A percentile compares a stretch with the other conserved stretches of the same genome.
These are phyloP conservation scores for Dinomys branickii DNA, from an alignment of 2,113 vertebrate species.

Conservation along the genomic window DNA sequence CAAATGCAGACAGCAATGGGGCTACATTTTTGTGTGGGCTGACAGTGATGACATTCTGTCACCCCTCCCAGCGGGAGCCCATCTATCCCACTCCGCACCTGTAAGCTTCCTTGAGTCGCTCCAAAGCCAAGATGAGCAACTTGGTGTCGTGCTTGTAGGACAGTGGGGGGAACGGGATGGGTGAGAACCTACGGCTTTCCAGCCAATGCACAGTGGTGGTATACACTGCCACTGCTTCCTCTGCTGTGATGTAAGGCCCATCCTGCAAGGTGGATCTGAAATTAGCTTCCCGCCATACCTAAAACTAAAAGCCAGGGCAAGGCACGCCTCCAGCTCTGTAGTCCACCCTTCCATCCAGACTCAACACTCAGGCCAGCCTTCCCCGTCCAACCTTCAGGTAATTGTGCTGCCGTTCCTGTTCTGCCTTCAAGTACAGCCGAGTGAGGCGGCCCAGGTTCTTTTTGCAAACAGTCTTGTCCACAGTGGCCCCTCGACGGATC, in stretches of 20 bases:
- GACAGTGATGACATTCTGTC: neutral
- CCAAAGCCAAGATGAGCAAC: constrained; percentile 96
- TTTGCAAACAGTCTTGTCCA: constrained; percentile 99
- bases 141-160: constrained; percentile 99
- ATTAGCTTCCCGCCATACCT: neutral
- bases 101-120: constrained; percentile 99
- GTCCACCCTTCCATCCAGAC: neutral
- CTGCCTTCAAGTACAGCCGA: constrained; percentile 97
- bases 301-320: neutral
- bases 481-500: constrained; percentile 98
- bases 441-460: constrained; percentile 98
- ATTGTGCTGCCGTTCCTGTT: constrained; percentile 99
- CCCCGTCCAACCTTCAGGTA: constrained; percentile 94
- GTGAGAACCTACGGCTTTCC: constrained; percentile 98
- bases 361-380: neutral
- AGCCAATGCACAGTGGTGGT: constrained; percentile 99
- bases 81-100: constrained; percentile 86
- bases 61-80: neutral
- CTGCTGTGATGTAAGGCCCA: constrained; percentile 98
- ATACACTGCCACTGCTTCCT: constrained; percentile 99
- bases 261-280: constrained; percentile 86
- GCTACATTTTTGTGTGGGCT: neutral
- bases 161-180: constrained; percentile 96
- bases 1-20: neutral
- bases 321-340: rapidly evolving